Evolutionary conservation across 1,140 invertebrate genomes (phyloP).

Genomic region (Portunus trituberculatus): DNA sequence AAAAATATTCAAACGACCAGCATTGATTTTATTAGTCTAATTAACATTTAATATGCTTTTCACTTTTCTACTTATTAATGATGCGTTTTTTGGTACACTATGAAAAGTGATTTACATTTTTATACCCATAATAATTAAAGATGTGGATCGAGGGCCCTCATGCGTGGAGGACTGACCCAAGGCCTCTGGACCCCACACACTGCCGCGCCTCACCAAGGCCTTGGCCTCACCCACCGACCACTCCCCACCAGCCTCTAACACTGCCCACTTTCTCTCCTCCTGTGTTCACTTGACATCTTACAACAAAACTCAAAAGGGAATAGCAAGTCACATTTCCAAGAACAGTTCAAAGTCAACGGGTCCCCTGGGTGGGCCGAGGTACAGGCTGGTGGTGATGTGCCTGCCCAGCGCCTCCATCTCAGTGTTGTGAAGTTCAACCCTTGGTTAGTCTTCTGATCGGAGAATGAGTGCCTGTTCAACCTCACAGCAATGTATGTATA

Average conservation of each 20-base stretch:
- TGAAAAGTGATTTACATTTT: conserved; percentile 65
- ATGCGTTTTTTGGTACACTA: conserved; percentile 69
- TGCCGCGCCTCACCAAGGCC: background rate
- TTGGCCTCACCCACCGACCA: background rate
- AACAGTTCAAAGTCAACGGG: conserved; percentile 21
- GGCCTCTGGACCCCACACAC: conserved; percentile 21
- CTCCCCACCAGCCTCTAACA: background rate
- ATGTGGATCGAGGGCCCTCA: conserved; percentile 58
- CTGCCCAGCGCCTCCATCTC: background rate
- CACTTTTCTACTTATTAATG: conserved; percentile 73
- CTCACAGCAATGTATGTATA: conserved; percentile 57
- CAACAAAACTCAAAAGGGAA: background rate
- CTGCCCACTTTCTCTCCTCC: background rate
- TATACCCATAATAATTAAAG: conserved; percentile 62
- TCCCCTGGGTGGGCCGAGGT: background rate
- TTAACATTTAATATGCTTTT: conserved; percentile 70
- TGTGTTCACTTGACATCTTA: conserved; percentile 11
- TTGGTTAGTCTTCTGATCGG: conserved; percentile 42
- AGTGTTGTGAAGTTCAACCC: conserved; percentile 27
- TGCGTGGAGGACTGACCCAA: conserved; percentile 55
- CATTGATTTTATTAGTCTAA: conserved; percentile 58
- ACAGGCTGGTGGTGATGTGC: conserved; percentile 17
- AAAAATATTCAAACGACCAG: conserved; percentile 60
- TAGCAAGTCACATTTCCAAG: background rate
- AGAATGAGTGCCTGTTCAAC: conserved; percentile 70